Base-by-base conservation (phyloP, 2,797 vertebrate species). In the Myotis pilosus region DNA sequence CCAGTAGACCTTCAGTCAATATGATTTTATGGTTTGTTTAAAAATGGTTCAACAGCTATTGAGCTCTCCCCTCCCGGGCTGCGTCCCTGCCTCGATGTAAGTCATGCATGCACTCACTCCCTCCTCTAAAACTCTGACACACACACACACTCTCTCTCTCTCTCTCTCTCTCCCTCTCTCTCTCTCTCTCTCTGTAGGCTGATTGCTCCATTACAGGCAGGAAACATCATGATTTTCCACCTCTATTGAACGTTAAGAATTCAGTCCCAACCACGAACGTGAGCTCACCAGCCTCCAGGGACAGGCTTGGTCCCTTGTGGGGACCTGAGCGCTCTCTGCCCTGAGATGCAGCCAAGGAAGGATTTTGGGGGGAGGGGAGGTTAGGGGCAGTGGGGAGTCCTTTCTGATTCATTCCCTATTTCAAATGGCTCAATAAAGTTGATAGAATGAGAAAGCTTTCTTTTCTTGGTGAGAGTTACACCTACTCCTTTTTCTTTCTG, bases 1-100 rank as follows among this genome's bases (percentile, higher is more conserved):
- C 97, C 96, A 93, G 74, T 71, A 96, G 96, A 85, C 79, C 96
- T 95, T 94, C 89, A 94, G 97, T 98, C 96, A 98, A 94, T 86
- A 74, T 69, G 87, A 96, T 96, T 97, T 98, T 97, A 96, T 72
- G 97, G 95, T 95, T 98, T 97, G 89, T 95, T 98, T 97, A 87
- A 93, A 96, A 97, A 97, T 6, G 76, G 91, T 96, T 90, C 28
- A 97, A 97, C 83, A 97, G 64, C 89, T 89, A 64, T 91, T 92
- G 91, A 96, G 89, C 93, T 30, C 89, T 85, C 71, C 28, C 23
- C 88, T 80, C 80, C 92, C 55, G 83, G 69, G 94, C 84, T 76
- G 94, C 68, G 11, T 95, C 64, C 87, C 88, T 79, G 90, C 74
- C 82, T 94, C 44, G 62, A 9, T 62, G 10, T 8, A 96, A 93